phyloP scores from a whole-genome alignment of 2,888 invertebrate species.

The Gerris lacustris region DNA sequence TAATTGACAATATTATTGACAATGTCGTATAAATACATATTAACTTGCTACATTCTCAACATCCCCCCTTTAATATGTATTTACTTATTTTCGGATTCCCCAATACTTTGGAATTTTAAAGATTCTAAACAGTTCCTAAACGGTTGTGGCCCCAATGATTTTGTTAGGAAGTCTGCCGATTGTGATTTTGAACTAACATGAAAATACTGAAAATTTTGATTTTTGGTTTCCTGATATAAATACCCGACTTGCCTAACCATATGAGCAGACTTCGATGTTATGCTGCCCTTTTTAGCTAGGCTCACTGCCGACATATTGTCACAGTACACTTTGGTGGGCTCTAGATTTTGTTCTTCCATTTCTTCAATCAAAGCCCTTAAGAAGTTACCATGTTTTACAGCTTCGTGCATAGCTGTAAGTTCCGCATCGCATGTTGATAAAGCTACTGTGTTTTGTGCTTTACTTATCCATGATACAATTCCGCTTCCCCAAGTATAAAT shows the following conservation, averaged over 20 bases:
- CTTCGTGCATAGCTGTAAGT: not conserved
- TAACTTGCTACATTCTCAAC: too few species aligned
- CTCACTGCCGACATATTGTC: not conserved
- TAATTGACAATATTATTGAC: too few species aligned
- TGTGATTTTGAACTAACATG: not conserved
- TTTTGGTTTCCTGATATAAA: not conserved
- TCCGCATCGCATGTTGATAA: conserved; percentile 10
- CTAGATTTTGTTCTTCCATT: not conserved
- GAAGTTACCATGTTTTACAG: not conserved
- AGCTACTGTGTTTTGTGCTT: conserved; percentile 17
- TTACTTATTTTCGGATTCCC: too few species aligned
- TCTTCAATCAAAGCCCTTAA: not conserved
- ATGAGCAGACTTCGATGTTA: not conserved
- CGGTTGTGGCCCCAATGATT: not conserved
- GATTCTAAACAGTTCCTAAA: too few species aligned
- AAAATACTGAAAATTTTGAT: not conserved
- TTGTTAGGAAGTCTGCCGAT: not conserved
- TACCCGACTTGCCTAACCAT: not conserved
- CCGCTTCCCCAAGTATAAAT: conserved; percentile 14
- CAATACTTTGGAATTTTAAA: too few species aligned
- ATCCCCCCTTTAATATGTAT: too few species aligned
- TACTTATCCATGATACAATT: conserved; percentile 17
- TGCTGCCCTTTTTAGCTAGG: not conserved
- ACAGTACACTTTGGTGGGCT: not conserved
- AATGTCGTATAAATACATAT: too few species aligned